These are phyloP conservation scores for Dendronephthya gigantea DNA, from an alignment of 64 coral and sea anemone genomes.

Conservation along the genomic window DNA sequence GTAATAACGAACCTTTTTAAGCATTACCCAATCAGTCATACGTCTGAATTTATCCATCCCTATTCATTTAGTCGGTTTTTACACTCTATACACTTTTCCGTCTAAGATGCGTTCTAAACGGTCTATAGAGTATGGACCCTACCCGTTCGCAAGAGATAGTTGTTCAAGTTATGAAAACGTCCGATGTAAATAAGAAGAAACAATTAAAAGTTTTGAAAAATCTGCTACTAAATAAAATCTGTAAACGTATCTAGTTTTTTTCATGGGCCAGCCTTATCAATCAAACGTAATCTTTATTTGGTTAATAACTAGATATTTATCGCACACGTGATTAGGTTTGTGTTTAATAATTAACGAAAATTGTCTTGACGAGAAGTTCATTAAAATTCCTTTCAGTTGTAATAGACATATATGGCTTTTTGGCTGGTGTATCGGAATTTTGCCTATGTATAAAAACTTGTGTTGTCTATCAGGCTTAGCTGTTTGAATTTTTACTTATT, in stretches of 20 bases:
- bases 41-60: too few relatives aligned
- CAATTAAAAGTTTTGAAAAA: too few relatives aligned
- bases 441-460: background rate
- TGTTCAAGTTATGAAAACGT: too few relatives aligned
- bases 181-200: too few relatives aligned
- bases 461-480: background rate
- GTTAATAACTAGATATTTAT: background rate
- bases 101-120: too few relatives aligned
- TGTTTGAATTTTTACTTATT: background rate
- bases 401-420: background rate
- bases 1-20: too few relatives aligned
- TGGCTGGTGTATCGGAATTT: background rate
- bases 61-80: too few relatives aligned
- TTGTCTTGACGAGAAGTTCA: background rate
- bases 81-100: too few relatives aligned
- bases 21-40: too few relatives aligned
- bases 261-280: background rate
- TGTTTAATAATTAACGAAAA: background rate
- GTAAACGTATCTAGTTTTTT: background rate
- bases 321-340: background rate
- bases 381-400: background rate
- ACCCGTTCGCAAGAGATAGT: too few relatives aligned
- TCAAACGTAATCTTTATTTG: background rate
- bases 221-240: too few relatives aligned
- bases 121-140: too few relatives aligned